Conservation (phyloP, 2,888 invertebrate species). For the Alentia gelatinosa region DNA sequence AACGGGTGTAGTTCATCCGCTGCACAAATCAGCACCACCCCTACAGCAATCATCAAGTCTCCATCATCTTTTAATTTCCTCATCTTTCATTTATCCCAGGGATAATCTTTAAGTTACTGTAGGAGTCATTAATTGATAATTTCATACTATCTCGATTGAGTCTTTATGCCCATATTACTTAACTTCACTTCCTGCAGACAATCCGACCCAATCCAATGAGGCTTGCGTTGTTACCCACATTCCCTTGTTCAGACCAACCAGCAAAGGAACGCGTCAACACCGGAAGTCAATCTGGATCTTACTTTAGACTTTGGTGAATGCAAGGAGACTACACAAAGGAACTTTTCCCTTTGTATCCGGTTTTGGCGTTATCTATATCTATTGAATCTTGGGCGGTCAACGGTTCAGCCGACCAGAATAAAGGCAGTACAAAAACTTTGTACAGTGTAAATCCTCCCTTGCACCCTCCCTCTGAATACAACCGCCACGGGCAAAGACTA, state of each 20-base stretch:
- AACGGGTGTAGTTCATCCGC: neutral
- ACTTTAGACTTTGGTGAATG: neutral
- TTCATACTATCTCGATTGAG: neutral
- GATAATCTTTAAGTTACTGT: too few species aligned
- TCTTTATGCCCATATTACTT: neutral
- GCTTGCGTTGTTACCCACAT: neutral
- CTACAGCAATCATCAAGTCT: too few species aligned
- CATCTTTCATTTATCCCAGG: too few species aligned
- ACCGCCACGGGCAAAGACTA: neutral
- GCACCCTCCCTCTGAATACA: neutral
- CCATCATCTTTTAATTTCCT: too few species aligned
- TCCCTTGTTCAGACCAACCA: neutral
- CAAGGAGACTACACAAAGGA: neutral
- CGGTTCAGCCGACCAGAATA: neutral
- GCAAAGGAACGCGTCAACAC: neutral
- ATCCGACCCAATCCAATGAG: neutral
- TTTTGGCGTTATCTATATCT: neutral
- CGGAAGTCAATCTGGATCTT: conserved; percentile 42
- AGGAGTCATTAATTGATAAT: neutral
- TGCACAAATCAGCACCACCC: neutral
- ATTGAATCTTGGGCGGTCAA: neutral
- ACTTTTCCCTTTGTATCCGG: neutral
- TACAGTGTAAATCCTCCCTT: neutral
- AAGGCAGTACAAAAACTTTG: neutral
- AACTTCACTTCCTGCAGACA: neutral